A percentile compares a stretch with the other conserved stretches of the same genome.
These are phyloP conservation scores for Microtus richardsoni DNA, from an alignment of 2,113 vertebrate genomes.

Conservation along the genomic window DNA sequence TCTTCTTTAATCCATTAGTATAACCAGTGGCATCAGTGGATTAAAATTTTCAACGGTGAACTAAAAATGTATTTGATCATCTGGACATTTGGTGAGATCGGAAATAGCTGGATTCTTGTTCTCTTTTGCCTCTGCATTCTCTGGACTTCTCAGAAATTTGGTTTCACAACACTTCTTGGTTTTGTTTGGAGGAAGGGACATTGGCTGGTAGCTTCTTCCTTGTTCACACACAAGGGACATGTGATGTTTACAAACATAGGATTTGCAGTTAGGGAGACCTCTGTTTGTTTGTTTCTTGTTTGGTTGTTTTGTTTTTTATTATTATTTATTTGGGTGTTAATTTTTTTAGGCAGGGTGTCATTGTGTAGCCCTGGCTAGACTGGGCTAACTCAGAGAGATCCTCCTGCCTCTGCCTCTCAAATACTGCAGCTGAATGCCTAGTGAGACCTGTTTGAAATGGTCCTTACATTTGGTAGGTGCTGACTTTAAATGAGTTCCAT, in stretches of 20 bases:
- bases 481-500: background rate
- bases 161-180: conserved; percentile 1
- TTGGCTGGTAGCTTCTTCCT: background rate
- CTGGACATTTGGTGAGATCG: background rate
- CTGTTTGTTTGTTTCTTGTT: background rate
- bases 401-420: background rate
- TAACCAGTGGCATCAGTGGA: background rate
- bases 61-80: conserved; percentile 20
- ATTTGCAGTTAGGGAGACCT: background rate
- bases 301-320: background rate
- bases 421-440: background rate
- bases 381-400: background rate
- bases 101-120: conserved; percentile 20
- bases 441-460: background rate
- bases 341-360: background rate
- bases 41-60: conserved; percentile 31
- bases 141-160: conserved; percentile 44
- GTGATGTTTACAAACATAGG: background rate
- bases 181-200: background rate
- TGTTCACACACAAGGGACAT: background rate
- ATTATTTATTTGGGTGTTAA: background rate
- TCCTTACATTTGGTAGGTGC: background rate
- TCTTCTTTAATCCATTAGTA: conserved; percentile 16
- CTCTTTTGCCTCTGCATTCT: background rate
- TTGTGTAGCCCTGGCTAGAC: background rate